Evolutionary conservation across 2,888 invertebrate species (phyloP).

Genomic region (Boloria euphrosyne): DNA sequence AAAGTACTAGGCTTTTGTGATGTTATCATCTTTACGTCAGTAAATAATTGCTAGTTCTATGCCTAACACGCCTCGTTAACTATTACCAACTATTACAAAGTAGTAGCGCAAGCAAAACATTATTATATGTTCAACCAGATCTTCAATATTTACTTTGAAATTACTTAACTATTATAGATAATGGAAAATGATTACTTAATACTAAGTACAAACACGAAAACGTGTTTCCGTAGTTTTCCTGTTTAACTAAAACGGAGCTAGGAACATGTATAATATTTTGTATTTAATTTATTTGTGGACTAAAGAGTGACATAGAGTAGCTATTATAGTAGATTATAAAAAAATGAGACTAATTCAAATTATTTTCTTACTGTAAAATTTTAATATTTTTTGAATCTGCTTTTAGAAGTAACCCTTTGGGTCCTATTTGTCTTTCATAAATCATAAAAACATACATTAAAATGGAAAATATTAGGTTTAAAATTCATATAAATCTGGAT

Average conservation of each 20-base stretch:
- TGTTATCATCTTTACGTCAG: conserved; percentile 23
- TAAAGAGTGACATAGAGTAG: too few species aligned
- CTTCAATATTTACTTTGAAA: not conserved
- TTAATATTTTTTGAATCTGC: not conserved
- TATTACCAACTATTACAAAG: conserved; percentile 31
- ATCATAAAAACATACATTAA: conserved; percentile 23
- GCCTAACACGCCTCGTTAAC: conserved; percentile 35
- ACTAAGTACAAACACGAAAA: too few species aligned
- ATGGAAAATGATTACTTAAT: too few species aligned
- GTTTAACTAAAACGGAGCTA: too few species aligned
- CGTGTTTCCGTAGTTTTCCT: too few species aligned
- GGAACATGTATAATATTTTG: too few species aligned
- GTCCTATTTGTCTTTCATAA: conserved; percentile 15
- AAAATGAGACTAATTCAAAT: too few species aligned
- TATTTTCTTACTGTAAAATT: too few species aligned
- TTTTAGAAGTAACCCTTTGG: conserved; percentile 6
- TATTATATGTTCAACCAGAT: conserved; percentile 2
- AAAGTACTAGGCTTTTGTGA: conserved; percentile 6
- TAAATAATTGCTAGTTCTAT: conserved; percentile 35
- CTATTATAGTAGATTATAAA: too few species aligned
- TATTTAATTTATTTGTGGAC: too few species aligned
- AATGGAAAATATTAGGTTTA: conserved; percentile 25
- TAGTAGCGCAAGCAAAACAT: conserved; percentile 18
- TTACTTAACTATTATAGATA: conserved; percentile 3
- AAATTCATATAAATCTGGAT: conserved; percentile 34